Evolutionary conservation across 2,888 invertebrate genomes (phyloP).

Genomic region (Xylocampa areola): DNA sequence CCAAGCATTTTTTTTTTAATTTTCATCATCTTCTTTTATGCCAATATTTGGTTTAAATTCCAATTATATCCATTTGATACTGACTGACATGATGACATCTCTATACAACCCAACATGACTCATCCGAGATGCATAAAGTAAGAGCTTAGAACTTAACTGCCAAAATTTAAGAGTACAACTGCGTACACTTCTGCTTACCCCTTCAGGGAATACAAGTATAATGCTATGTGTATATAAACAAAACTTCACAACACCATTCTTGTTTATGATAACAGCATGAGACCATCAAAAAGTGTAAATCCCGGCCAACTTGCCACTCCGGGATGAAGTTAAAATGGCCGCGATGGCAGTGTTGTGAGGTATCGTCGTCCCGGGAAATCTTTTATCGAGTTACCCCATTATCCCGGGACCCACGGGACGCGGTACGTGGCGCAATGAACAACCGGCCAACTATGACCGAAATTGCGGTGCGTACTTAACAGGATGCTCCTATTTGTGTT

Average conservation of each 20-base stretch:
- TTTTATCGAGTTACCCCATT: slow-evolving; percentile 86
- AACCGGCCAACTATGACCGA: slow-evolving; percentile 50
- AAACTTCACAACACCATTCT: slow-evolving; percentile 43
- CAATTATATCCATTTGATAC: too few relatives aligned
- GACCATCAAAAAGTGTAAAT: slow-evolving; percentile 57
- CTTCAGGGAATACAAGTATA: too few relatives aligned
- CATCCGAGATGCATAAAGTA: too few relatives aligned
- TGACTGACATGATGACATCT: too few relatives aligned
- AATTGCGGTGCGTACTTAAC: slow-evolving; percentile 55
- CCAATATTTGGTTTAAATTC: too few relatives aligned
- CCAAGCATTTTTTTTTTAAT: too few relatives aligned
- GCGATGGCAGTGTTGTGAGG: slow-evolving; percentile 65
- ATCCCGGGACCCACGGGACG: slow-evolving; percentile 61
- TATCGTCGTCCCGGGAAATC: slow-evolving; percentile 83
- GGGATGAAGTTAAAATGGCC: slow-evolving; percentile 63
- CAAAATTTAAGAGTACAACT: too few relatives aligned
- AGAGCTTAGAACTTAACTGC: too few relatives aligned
- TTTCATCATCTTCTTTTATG: too few relatives aligned
- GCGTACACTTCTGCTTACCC: too few relatives aligned
- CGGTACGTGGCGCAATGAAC: slow-evolving; percentile 49
- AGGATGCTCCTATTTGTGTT: slow-evolving; percentile 31
- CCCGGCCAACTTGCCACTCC: slow-evolving; percentile 61
- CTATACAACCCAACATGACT: too few relatives aligned
- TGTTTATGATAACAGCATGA: slow-evolving; percentile 59
- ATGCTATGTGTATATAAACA: slow-evolving; percentile 39